Evolutionary conservation across 2,113 vertebrate species (phyloP).

Genomic region (Malurus cyaneus): DNA sequence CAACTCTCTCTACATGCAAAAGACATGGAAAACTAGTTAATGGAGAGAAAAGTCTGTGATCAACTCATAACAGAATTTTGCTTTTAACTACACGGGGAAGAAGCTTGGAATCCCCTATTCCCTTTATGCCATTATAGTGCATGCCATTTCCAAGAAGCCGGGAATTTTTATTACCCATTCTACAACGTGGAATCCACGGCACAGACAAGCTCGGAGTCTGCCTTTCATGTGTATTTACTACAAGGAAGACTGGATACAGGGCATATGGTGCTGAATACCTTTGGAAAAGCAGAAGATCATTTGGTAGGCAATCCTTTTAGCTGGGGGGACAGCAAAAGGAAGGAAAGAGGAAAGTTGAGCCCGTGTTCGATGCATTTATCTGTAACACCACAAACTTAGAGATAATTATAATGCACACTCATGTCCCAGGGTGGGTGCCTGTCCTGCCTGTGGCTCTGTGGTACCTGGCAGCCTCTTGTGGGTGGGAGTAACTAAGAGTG

Average conservation of each 20-base stretch:
- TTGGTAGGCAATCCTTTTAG: not conserved
- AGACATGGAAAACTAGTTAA: not conserved
- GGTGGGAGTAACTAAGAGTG: not conserved
- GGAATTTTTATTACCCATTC: not conserved
- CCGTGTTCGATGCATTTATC: not conserved
- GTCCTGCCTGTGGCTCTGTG: rapidly evolving
- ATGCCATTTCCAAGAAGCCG: not conserved
- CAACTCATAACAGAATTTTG: not conserved
- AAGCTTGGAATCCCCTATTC: not conserved
- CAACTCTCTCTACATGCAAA: not conserved
- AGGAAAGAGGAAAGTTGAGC: not conserved
- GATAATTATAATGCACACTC: not conserved
- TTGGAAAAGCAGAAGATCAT: not conserved
- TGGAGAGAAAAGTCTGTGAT: not conserved
- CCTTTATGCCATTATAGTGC: not conserved
- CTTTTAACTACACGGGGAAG: not conserved
- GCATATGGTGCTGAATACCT: not conserved
- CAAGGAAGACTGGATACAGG: not conserved
- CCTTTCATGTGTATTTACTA: not conserved
- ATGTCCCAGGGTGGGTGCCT: not conserved
- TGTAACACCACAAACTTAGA: not conserved
- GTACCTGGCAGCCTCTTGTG: not conserved
- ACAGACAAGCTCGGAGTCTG: not conserved
- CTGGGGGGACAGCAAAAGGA: not conserved
- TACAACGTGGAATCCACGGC: not conserved